Evolutionary conservation across 2,797 vertebrate genomes (phyloP), one percentile per base, ranked within the genome.

Genomic region (Bovichtus diacanthus): DNA sequence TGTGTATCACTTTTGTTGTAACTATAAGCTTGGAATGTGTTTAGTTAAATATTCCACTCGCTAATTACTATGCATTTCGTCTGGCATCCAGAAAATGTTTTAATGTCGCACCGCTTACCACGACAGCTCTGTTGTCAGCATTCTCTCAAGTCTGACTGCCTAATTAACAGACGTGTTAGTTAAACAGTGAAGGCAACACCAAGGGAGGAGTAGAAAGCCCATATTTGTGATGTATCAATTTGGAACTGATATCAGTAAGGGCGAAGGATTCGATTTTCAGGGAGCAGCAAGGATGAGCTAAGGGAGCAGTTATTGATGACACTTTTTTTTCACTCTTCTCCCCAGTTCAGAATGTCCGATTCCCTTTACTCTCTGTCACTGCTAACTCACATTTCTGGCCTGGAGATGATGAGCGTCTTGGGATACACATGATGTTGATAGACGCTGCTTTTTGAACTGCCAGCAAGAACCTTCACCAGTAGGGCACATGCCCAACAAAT

Each of bases 151-250:
- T 51, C 51, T 15, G n/a, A n/a, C n/a, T n/a, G 38, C 47, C 39
- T 61, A 53, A 76, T 69, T 69, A 44, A 67, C 11, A 10, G 51
- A 56, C 19, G 51, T 71, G 16, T 38, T 25, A 51, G 29, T 66
- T 27, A 38, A 10, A 44, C 19, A 49, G 25, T 59, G 13, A 44
- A 59, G 19, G 46, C 25, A 58, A 55, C 25, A 11, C 6, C 16
- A 44, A 44, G 47, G 43, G 43, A 18, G 6, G 16, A 44, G 11
- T 36, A 27, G 6, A 51, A 31, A 64, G 46, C 21, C 31, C 9
- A 12, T 23, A 13, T 46, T 58, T 63, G 9, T 27, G n/a, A 36
- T 19, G 4, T 9, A 47, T 12, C 9, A 60, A 31, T 60, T 70
- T 41, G 23, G 15, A 47, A 49, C 5, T 36, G 9, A 53, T 46